A percentile compares a stretch with the other conserved stretches of the same genome.
Conservation (phyloP, 2,888 invertebrate genomes). For the Drosophila differens region DNA sequence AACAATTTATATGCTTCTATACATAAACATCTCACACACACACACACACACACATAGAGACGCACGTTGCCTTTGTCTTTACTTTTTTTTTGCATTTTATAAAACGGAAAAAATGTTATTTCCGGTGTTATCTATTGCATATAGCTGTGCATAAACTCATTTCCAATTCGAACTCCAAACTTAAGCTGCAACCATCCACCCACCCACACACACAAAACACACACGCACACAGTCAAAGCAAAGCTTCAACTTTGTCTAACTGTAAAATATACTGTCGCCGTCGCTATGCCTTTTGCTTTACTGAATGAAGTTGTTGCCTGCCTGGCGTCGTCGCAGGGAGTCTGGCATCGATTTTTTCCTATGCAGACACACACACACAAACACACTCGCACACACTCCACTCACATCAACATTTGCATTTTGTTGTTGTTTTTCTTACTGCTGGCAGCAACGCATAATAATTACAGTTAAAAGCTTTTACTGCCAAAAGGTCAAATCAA, state of each 20-base stretch:
- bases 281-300: constrained; percentile 63
- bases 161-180: constrained; percentile 42
- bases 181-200: constrained; percentile 36
- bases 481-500: constrained; percentile 74
- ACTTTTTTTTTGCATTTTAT: constrained; percentile 48
- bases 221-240: constrained; percentile 20
- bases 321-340: constrained; percentile 68
- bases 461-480: constrained; percentile 68
- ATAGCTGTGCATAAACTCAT: constrained; percentile 46
- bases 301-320: constrained; percentile 71
- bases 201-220: constrained; percentile 30
- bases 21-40: constrained; percentile 64
- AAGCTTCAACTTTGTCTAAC: constrained; percentile 72
- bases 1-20: constrained; percentile 53
- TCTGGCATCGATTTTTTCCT: constrained; percentile 80
- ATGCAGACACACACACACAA: constrained; percentile 55
- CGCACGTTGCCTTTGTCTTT: constrained; percentile 27
- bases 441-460: constrained; percentile 44
- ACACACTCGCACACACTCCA: constrained; percentile 25
- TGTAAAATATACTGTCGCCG: constrained; percentile 69
- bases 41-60: constrained; percentile 1
- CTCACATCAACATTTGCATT: constrained; percentile 29
- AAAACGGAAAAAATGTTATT: constrained; percentile 67
- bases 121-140: constrained; percentile 70
- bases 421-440: constrained; percentile 34